Base-by-base conservation (phyloP, 2,797 vertebrate species). In the Melanotaenia parkinsoni region DNA sequence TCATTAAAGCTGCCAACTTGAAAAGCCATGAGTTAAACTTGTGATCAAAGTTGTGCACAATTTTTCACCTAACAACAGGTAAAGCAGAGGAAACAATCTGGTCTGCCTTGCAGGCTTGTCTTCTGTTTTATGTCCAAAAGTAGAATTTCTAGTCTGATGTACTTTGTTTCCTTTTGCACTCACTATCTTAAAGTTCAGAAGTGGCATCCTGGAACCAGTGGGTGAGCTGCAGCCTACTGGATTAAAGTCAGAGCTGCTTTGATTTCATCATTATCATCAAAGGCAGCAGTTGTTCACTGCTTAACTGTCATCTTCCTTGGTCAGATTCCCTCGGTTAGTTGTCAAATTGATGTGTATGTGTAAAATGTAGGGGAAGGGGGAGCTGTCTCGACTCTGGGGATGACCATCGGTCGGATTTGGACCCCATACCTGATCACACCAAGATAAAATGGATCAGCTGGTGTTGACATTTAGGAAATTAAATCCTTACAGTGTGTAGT, bases 181-280 rank as follows among this genome's bases (percentile, higher is more conserved):
- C 37, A 8, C 40, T 38, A 56, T 77, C 51, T 71, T 26, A 26
- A 45, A 70, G 50, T 65, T 77, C 56, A 74, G 54, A 30, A 26
- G 45, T 63, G 66, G 61, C 58, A 62, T 72, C 58, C 67, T 65
- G 54, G 77, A 72, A 81, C 82, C 76, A 81, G 77, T 11, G 60
- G 65, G 68, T 57, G 38, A 67, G 77, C 72, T 28, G 30, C 6
- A 33, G 72, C 58, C 73, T 59, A 4, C 13, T 35, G 70, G 37
- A 77, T 75, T 58, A 63, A 33, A 37, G 14, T 61, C 58, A 50
- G 58, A 74, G 28, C 24, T 5, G 69, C 82, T 89, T 86, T 86
- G 74, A 84, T 87, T 86, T 83, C 68, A 74, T 81, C 76, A 73
- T 32, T 51, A 72, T 70, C 79, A 80, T 83, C 74, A 88, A 82